These are phyloP conservation scores for Chymomyza fuscimana DNA, from an alignment of 2,888 invertebrate species.

Conservation along the genomic window DNA sequence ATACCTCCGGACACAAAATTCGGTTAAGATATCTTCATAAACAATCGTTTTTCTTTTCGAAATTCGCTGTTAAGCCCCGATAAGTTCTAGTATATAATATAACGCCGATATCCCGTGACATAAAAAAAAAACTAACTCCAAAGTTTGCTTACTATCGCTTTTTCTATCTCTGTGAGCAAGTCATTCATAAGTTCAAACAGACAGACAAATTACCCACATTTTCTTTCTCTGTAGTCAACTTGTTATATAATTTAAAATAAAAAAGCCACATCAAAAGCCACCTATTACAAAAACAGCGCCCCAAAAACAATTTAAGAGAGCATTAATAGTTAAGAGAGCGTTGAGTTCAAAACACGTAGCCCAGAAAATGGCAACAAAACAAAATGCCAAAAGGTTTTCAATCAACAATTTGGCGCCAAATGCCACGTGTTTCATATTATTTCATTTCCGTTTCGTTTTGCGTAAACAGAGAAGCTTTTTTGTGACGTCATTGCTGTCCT, in stretches of 20 bases:
- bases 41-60: too few species aligned
- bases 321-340: not conserved
- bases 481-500: conserved; percentile 61
- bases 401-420: conserved; percentile 68
- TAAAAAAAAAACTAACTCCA: too few species aligned
- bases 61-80: too few species aligned
- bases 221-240: conserved; percentile 38
- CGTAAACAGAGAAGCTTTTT: conserved; percentile 66
- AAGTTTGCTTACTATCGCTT: too few species aligned
- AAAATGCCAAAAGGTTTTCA: conserved; percentile 43
- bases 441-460: conserved; percentile 34
- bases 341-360: conserved; percentile 46
- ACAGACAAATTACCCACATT: not conserved
- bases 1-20: too few species aligned
- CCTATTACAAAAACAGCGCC: not conserved
- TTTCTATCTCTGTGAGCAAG: too few species aligned
- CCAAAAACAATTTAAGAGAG: conserved; percentile 17
- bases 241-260: conserved; percentile 58
- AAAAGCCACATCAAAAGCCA: conserved; percentile 13
- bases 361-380: conserved; percentile 60
- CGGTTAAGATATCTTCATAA: too few species aligned
- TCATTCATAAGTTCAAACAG: too few species aligned
- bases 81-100: too few species aligned
- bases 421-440: conserved; percentile 46
- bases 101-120: too few species aligned